A percentile compares a stretch with the other conserved stretches of the same genome.
Conservation (phyloP, 2,113 vertebrate genomes). For the Scytalopus superciliaris region DNA sequence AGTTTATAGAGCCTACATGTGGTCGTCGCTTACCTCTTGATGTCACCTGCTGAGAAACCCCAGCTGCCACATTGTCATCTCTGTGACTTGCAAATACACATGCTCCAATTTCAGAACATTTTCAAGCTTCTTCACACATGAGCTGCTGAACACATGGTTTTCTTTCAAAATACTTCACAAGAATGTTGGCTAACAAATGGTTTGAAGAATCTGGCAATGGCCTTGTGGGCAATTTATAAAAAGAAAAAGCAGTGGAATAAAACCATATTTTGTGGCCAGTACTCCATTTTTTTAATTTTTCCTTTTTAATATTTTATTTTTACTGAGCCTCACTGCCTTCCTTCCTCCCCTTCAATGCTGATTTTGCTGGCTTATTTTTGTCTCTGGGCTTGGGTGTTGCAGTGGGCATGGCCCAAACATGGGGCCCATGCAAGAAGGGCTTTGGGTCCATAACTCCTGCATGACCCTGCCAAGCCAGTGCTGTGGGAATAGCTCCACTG, state of each 20-base stretch:
- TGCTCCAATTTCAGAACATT: background rate
- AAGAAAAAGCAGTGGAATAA: conserved; percentile 23
- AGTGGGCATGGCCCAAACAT: background rate
- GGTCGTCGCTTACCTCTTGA: background rate
- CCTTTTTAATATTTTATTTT: background rate
- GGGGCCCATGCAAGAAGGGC: background rate
- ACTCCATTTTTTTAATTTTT: background rate
- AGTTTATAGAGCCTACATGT: background rate
- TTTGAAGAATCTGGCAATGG: background rate
- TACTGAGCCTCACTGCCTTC: background rate
- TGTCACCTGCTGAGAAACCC: conserved; percentile 1
- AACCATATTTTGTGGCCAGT: background rate
- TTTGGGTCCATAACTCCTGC: background rate
- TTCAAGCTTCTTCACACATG: conserved; percentile 42
- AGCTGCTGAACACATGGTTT: conserved; percentile 44
- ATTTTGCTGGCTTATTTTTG: background rate
- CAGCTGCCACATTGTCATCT: background rate
- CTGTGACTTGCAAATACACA: background rate
- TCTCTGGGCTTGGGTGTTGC: background rate
- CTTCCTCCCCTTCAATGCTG: background rate
- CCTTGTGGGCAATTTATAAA: conserved; percentile 22
- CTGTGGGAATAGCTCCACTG: background rate
- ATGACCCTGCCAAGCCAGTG: background rate
- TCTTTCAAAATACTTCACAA: conserved; percentile 52
- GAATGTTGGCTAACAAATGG: conserved; percentile 41